Evolutionary conservation across 2,888 invertebrate species (phyloP), one percentile per base, ranked within the genome.

Genomic region (Ormyrus nitidulus): DNA sequence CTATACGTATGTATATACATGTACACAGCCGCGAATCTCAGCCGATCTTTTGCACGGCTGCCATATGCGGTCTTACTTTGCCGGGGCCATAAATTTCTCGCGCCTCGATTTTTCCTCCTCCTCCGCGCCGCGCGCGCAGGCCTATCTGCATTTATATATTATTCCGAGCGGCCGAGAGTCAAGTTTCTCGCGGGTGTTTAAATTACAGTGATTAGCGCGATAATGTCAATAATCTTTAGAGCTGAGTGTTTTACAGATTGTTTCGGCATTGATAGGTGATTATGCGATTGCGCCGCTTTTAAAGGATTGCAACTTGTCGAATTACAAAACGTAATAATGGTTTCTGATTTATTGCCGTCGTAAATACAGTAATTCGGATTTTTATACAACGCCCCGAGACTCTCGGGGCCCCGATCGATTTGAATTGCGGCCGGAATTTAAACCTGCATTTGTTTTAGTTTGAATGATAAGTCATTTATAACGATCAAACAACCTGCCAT

Each of bases 151-250:
- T 49, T n/a, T 53, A 58, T 65, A 70, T 68, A 46, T 77, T 76
- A 54, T 54, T 51, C 48, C 10, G 34, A n/a, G 58, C 58, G 49
- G 4, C 62, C 64, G 19, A 49, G 74, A 69, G 68, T 80, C 72
- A 69, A 54, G 69, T 77, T 71, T 78, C 80, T 65, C 73, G 77
- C 73, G 62, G 65, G 56, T 77, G 69, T 74, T 75, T 77, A 70
- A 81, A 81, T 81, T 71, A 77, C 74, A 70, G 77, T 78, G 77
- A 77, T 78, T 78, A 81, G 62, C 62, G 48, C 61, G 70, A 71
- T 78, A 81, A 74, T 81, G 77, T 81, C 77, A 81, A 81, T 81
- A 74, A 81, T 81, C 77, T 61, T 77, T 70, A 49, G 48, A 48
- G 71, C 53, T 53, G 74, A 77, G 77, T 77, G 77, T 69, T 77